Evolutionary conservation across 2,113 vertebrate genomes (phyloP), one percentile per base, ranked within the genome.

Genomic region (Leucopsar rothschildi): DNA sequence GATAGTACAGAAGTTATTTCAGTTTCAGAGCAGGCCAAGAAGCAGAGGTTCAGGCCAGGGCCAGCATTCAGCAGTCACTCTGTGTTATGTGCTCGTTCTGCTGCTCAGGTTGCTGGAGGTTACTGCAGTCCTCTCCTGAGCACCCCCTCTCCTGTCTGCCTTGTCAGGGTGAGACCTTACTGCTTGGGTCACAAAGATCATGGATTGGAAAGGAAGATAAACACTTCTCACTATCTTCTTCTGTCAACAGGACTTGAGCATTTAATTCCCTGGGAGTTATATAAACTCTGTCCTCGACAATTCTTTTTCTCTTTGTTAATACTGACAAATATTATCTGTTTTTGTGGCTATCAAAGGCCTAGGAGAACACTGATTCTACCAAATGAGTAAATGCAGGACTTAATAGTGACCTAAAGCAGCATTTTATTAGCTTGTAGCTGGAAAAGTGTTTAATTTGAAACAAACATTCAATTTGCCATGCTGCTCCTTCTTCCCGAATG

Each of bases 61-160:
- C 31, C 35, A 0, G 0, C 55, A 20, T 40, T 5, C 16, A 91
- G 33, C 57, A 22, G 3, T 64, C 4, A 4, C 16, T 68, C 25
- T 12, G 7, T 35, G 39, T 22, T 2, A 4, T 2, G n/a, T 31
- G 15, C 35, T 60, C 14, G 1, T 35, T 80, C 52, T 40, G 37
- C 24, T 56, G 2, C 6, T 31, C 1, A 4, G 35, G 27, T 29
- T n/a, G 10, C 9, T 83, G 53, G 57, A 68, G 56, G 16, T 37
- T n/a, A 2, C 10, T 55, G 29, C 53, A 47, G 35, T 19, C 16
- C 16, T 27, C 18, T 66, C 28, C 42, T 25, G 18, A 0, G 1
- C 18, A 27, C 1, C 18, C 15, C 29, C 27, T 45, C 57, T 6
- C 49, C 59, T 55, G 33, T 4, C 13, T 24, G 13, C 65, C 18